A percentile compares a stretch with the other conserved stretches of the same genome.
Conservation (phyloP, 2,113 vertebrate genomes). For the Oncorhynchus gorbuscha region DNA sequence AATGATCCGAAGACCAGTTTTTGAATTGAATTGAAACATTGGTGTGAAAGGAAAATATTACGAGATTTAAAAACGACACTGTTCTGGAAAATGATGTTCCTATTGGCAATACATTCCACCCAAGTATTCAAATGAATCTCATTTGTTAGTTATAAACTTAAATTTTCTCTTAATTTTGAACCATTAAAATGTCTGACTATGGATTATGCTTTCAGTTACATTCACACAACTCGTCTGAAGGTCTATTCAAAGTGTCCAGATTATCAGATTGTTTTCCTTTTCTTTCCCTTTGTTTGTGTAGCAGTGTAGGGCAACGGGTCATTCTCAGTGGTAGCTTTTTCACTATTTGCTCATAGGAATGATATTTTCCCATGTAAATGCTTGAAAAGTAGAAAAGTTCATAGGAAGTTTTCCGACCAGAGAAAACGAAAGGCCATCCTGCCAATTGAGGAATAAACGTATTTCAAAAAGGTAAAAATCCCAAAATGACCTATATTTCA, state of each 20-base stretch:
- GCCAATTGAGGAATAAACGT: constrained; percentile 8
- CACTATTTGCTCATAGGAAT: constrained; percentile 84
- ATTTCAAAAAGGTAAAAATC: background rate
- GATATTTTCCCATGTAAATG: constrained; percentile 84
- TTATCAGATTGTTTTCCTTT: constrained; percentile 74
- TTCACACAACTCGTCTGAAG: background rate
- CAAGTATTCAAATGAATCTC: background rate
- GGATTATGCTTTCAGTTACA: background rate
- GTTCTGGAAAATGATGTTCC: background rate
- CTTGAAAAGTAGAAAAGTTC: constrained; percentile 73
- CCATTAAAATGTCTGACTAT: background rate
- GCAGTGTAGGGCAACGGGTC: constrained; percentile 72
- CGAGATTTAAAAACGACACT: background rate
- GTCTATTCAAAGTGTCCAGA: background rate
- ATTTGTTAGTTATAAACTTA: background rate
- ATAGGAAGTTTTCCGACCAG: constrained; percentile 30
- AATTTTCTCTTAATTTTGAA: background rate
- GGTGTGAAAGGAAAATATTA: background rate
- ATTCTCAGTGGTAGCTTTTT: constrained; percentile 86
- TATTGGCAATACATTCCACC: background rate
- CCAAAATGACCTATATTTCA: background rate
- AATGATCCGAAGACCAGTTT: background rate
- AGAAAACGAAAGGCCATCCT: constrained; percentile 17
- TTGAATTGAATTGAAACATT: background rate
- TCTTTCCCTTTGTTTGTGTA: constrained; percentile 70